Percentiles rank a stretch among this genome's conserved stretches.
These are phyloP conservation scores for Smutsia temminckii DNA, from an alignment of 2,797 vertebrate species.

Conservation along the genomic window DNA sequence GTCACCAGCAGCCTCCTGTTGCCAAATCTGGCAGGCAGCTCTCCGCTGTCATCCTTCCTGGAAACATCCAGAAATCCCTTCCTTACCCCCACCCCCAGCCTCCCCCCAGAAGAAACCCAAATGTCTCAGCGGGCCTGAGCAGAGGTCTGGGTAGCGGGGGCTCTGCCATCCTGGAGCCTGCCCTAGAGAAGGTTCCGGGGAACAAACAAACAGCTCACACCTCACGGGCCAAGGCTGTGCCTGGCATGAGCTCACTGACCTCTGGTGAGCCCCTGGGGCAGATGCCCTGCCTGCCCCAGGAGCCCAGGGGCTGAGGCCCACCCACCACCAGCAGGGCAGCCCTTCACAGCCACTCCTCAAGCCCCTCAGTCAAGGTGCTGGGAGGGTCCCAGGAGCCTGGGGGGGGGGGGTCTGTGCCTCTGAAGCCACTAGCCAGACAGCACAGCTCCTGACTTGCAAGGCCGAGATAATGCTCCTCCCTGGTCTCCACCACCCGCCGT, in stretches of 20 bases:
- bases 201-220: background rate
- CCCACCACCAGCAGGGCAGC: background rate
- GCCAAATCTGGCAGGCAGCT: background rate
- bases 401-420: background rate
- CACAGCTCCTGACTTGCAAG: background rate
- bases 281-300: background rate
- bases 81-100: background rate
- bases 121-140: rapidly evolving
- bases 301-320: no score
- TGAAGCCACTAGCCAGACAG: no score
- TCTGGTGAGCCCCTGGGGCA: background rate
- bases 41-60: background rate
- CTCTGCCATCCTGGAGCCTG: rapidly evolving
- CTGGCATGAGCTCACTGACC: background rate
- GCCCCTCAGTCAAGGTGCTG: no score
- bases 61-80: background rate
- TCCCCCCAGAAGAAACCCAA: background rate
- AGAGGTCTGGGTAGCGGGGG: no score
- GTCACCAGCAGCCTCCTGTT: background rate
- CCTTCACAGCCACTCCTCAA: background rate
- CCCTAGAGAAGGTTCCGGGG: background rate
- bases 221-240: background rate
- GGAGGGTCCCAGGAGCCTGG: background rate
- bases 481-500: background rate
- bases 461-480: background rate